These are phyloP conservation scores for Chironomus striatipennis DNA, from an alignment of 1,140 invertebrate species.

Conservation along the genomic window DNA sequence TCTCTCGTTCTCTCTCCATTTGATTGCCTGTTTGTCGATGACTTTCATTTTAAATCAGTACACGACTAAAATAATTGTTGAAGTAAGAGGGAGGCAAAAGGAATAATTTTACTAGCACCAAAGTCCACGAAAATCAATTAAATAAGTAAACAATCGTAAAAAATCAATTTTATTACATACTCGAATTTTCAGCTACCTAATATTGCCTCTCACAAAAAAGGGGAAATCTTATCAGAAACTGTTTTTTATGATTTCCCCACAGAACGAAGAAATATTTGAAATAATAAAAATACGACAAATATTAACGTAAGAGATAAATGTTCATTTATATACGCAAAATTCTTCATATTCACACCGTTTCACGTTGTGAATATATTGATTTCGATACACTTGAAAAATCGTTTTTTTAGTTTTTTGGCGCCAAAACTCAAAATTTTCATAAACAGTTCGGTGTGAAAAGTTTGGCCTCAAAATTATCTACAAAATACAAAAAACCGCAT, in stretches of 20 bases:
- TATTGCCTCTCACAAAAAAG: background rate
- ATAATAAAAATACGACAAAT: background rate
- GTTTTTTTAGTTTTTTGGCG: too few relatives aligned
- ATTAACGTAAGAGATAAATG: conserved; percentile 3
- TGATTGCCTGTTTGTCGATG: background rate
- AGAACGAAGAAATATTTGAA: background rate
- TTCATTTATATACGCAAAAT: background rate
- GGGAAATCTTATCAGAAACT: conserved; percentile 17
- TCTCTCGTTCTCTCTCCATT: background rate
- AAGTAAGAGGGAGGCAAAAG: background rate
- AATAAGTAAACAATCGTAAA: conserved; percentile 16
- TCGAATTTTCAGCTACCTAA: conserved; percentile 19
- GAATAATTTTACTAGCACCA: background rate
- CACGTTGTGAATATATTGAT: too few relatives aligned
- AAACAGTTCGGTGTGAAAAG: too few relatives aligned
- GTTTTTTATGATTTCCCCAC: conserved; percentile 17
- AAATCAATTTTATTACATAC: conserved; percentile 22
- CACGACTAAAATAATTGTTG: background rate
- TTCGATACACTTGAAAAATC: too few relatives aligned
- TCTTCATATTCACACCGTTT: too few relatives aligned
- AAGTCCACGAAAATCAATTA: conserved; percentile 22
- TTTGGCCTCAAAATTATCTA: too few relatives aligned
- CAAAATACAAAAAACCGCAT: too few relatives aligned
- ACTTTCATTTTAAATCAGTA: background rate
- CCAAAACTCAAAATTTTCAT: too few relatives aligned